phyloP scores from a whole-genome alignment of 2,113 vertebrate species.

The Oceanites oceanicus region DNA sequence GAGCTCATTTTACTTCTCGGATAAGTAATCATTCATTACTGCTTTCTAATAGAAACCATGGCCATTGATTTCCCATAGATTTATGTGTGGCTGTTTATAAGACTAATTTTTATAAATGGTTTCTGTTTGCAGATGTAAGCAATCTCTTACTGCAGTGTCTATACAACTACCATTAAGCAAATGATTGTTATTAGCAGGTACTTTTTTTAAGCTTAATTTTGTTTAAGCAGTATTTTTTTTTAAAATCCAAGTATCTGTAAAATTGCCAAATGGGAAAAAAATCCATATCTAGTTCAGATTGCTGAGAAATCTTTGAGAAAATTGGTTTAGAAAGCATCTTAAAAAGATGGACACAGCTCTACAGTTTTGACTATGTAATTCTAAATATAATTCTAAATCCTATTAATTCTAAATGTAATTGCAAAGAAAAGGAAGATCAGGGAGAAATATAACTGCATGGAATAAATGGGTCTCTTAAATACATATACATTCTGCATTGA shows the following conservation, averaged over 20 bases:
- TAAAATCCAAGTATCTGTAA: neutral
- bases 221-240: neutral
- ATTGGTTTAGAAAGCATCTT: neutral
- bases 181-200: neutral
- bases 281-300: neutral
- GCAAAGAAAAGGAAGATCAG: neutral
- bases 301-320: neutral
- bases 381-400: constrained; percentile 5
- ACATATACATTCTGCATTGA: neutral
- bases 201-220: neutral
- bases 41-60: neutral
- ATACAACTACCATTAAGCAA: neutral
- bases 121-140: constrained; percentile 17
- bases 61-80: constrained; percentile 4
- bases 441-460: neutral
- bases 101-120: neutral
- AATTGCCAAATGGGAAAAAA: neutral
- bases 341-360: neutral
- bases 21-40: neutral
- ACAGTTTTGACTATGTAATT: neutral
- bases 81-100: neutral
- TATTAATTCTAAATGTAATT: constrained; percentile 1
- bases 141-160: neutral
- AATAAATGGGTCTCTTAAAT: neutral
- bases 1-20: neutral